phyloP scores from a whole-genome alignment of 2,888 invertebrate genomes.

The Tillus elongatus region DNA sequence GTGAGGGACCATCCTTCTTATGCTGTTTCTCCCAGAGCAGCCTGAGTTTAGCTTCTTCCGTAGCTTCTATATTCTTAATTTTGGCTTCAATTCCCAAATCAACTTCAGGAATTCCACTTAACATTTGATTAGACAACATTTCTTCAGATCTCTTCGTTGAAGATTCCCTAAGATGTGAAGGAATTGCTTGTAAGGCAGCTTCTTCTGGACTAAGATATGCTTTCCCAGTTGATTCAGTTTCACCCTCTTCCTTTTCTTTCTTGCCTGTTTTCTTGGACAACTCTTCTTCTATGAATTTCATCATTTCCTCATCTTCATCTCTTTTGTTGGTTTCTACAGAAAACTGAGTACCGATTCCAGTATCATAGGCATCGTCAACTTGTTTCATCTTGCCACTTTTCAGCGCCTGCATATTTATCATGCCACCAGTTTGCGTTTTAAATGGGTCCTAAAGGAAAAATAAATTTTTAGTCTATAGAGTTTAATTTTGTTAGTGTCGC shows the following conservation, averaged over 20 bases:
- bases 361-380: conserved; percentile 85
- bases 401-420: conserved; percentile 79
- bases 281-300: conserved; percentile 84
- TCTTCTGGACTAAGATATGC: conserved; percentile 65
- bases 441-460: conserved; percentile 57
- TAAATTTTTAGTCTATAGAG: too few species aligned
- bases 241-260: conserved; percentile 39
- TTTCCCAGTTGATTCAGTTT: conserved; percentile 29
- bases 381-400: conserved; percentile 73
- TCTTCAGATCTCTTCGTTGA: conserved; percentile 89
- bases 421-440: conserved; percentile 73
- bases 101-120: conserved; percentile 98
- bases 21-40: conserved; percentile 80
- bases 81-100: conserved; percentile 99
- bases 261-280: conserved; percentile 74
- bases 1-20: conserved; percentile 87
- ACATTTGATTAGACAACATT: conserved; percentile 99
- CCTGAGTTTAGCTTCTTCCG: conserved; percentile 94
- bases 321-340: conserved; percentile 96
- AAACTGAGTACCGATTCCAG: conserved; percentile 92
- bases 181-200: conserved; percentile 74
- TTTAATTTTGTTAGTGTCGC: too few species aligned
- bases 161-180: conserved; percentile 78
- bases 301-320: conserved; percentile 98
- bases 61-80: conserved; percentile 97